phyloP scores from a whole-genome alignment of 2,888 invertebrate genomes.

The Dicyrtomina minuta region DNA sequence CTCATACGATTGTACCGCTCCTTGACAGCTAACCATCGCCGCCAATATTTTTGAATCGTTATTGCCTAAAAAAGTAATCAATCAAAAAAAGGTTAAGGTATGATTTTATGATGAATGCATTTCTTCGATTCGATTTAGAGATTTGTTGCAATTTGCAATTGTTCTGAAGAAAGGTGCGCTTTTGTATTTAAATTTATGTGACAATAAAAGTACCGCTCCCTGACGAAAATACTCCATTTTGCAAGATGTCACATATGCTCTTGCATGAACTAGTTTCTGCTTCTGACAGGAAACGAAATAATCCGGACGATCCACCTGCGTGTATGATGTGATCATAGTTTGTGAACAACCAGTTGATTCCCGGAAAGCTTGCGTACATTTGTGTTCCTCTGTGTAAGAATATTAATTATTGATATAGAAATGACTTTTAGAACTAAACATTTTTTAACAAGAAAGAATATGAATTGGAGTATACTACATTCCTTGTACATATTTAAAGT shows the following conservation, averaged over 20 bases:
- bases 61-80: constrained; percentile 34
- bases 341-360: constrained; percentile 35
- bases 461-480: not conserved
- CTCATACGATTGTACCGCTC: constrained; percentile 42
- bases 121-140: too few species aligned
- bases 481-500: not conserved
- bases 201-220: too few species aligned
- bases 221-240: too few species aligned
- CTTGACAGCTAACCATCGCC: constrained; percentile 47
- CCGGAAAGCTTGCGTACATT: constrained; percentile 30
- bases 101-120: too few species aligned
- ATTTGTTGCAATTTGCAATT: too few species aligned
- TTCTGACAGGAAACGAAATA: constrained; percentile 36
- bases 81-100: too few species aligned
- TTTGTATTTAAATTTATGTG: too few species aligned
- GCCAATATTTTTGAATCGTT: constrained; percentile 51
- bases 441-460: too few species aligned
- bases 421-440: too few species aligned
- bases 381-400: constrained; percentile 20
- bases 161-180: too few species aligned
- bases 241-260: too few species aligned
- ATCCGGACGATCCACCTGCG: constrained; percentile 47
- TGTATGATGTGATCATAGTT: constrained; percentile 38
- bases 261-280: constrained; percentile 36
- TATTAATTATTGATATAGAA: too few species aligned